Evolutionary conservation across 1,140 invertebrate genomes (phyloP).

Genomic region (Chironomus striatipennis): DNA sequence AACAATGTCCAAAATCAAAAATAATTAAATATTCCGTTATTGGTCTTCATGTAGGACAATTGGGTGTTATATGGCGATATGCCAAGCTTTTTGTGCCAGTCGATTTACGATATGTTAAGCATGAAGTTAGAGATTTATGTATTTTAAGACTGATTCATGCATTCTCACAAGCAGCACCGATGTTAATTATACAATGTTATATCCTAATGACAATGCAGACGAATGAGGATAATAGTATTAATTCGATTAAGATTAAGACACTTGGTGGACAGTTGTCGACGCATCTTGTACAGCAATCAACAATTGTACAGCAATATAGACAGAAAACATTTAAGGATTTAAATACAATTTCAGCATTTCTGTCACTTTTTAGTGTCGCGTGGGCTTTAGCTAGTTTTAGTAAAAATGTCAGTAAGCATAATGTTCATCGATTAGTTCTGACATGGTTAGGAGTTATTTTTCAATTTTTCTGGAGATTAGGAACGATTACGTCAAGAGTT

Average conservation of each 20-base stretch:
- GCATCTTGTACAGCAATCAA: slow-evolving; percentile 25
- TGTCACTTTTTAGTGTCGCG: slow-evolving; percentile 77
- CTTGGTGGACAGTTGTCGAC: slow-evolving; percentile 10
- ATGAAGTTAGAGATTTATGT: slow-evolving; percentile 63
- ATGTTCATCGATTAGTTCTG: slow-evolving; percentile 72
- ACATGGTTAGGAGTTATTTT: slow-evolving; percentile 86
- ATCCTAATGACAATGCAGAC: slow-evolving; percentile 48
- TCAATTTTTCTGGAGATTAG: slow-evolving; percentile 72
- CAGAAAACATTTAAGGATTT: slow-evolving; percentile 57
- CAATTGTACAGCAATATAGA: slow-evolving; percentile 24
- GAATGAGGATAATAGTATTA: slow-evolving; percentile 16
- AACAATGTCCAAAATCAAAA: slow-evolving; percentile 24
- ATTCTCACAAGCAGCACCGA: slow-evolving; percentile 78
- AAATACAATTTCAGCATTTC: slow-evolving; percentile 68
- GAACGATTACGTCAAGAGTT: slow-evolving; percentile 75
- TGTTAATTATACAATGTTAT: slow-evolving; percentile 76
- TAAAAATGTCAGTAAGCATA: slow-evolving; percentile 71
- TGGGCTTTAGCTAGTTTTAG: slow-evolving; percentile 87
- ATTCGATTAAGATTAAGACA: slow-evolving; percentile 25
- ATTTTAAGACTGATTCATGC: slow-evolving; percentile 77
- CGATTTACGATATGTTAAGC: slow-evolving; percentile 71
- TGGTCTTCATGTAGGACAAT: slow-evolving; percentile 62
- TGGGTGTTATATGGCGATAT: slow-evolving; percentile 83
- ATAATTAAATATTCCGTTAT: slow-evolving; percentile 45
- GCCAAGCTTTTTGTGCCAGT: slow-evolving; percentile 79